A percentile compares a stretch with the other conserved stretches of the same genome.
These are phyloP conservation scores for Geopemphigus sp. DNA, from an alignment of 1,140 invertebrate genomes.

Conservation along the genomic window DNA sequence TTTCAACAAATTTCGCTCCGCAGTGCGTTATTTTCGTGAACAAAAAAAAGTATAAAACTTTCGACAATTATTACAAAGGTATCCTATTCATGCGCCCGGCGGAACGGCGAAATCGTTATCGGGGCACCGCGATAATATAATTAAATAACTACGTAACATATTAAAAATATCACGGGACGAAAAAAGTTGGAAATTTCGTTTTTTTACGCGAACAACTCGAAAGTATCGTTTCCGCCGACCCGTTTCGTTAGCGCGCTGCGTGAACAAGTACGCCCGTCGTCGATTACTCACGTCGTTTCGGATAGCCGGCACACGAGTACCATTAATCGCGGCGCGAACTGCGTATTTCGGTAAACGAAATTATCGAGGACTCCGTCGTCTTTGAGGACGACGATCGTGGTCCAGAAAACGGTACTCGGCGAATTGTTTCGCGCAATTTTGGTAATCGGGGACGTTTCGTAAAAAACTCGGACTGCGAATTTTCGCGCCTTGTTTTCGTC, in stretches of 20 bases:
- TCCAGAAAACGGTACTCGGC: neutral
- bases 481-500: constrained; percentile 19
- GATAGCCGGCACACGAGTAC: too few species aligned
- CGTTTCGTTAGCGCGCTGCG: too few species aligned
- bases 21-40: too few species aligned
- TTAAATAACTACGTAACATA: neutral
- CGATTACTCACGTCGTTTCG: too few species aligned
- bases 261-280: too few species aligned
- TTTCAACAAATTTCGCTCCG: neutral
- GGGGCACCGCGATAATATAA: neutral
- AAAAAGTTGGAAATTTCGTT: too few species aligned
- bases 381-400: neutral
- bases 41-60: neutral
- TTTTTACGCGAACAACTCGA: neutral
- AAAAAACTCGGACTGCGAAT: constrained; percentile 4
- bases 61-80: neutral
- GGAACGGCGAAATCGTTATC: neutral
- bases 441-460: constrained; percentile 24
- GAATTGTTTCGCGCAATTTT: neutral
- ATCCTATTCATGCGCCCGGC: neutral
- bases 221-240: neutral
- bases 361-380: too few species aligned
- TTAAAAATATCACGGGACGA: neutral
- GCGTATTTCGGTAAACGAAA: neutral
- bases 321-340: neutral